phyloP scores from a whole-genome alignment of 2,888 invertebrate genomes.

The Diarsia rubi region DNA sequence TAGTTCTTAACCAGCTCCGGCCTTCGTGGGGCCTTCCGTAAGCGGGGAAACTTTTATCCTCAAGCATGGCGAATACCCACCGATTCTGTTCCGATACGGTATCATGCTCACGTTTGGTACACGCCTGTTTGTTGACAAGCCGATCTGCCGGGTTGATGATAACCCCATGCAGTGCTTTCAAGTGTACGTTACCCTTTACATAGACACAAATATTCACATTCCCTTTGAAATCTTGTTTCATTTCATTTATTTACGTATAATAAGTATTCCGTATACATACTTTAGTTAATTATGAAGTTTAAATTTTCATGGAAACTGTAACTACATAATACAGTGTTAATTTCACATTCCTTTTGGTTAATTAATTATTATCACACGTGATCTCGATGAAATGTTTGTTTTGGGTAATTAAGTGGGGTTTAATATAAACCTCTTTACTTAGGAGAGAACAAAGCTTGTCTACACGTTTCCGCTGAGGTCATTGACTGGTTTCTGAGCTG shows the following conservation, averaged over 20 bases:
- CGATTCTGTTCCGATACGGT: too few species aligned
- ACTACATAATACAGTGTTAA: slow-evolving; percentile 19
- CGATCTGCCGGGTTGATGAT: background rate
- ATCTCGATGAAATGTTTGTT: slow-evolving; percentile 28
- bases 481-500: background rate
- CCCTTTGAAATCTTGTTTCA: slow-evolving; percentile 24
- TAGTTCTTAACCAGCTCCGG: too few species aligned
- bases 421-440: slow-evolving; percentile 7
- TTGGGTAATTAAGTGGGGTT: slow-evolving; percentile 26
- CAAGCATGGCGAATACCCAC: background rate
- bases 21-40: background rate
- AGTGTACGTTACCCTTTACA: background rate
- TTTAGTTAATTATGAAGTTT: slow-evolving; percentile 31
- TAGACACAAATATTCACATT: slow-evolving; percentile 17
- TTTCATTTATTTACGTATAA: slow-evolving; percentile 29
- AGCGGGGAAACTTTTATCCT: background rate
- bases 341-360: slow-evolving; percentile 43
- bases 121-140: background rate
- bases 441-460: slow-evolving; percentile 6
- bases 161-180: background rate
- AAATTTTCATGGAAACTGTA: slow-evolving; percentile 30
- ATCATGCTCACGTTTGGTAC: background rate
- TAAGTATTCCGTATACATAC: slow-evolving; percentile 13
- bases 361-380: slow-evolving; percentile 34
- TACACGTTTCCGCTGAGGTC: background rate